phyloP scores from a whole-genome alignment of 2,797 vertebrate genomes.

The Gambelia wislizenii region DNA sequence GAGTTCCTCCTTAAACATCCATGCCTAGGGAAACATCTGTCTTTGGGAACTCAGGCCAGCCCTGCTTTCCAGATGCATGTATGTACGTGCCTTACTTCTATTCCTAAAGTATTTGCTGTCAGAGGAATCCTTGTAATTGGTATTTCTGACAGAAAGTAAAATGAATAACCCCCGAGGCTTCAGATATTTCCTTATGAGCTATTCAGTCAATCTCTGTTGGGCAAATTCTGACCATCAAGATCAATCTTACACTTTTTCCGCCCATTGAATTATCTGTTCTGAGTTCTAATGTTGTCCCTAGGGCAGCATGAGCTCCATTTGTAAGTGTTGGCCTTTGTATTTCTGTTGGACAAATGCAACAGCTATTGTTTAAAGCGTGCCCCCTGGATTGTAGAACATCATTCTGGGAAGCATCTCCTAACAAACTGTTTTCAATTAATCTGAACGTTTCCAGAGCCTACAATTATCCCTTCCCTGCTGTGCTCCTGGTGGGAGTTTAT shows the following conservation, averaged over 20 bases:
- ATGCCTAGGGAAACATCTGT: not conserved
- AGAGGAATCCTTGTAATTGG: not conserved
- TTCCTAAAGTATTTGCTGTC: not conserved
- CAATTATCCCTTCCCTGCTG: conserved; percentile 31
- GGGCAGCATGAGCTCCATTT: not conserved
- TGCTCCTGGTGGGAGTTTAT: conserved; percentile 38
- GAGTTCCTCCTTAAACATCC: not conserved
- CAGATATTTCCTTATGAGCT: not conserved
- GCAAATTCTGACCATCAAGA: not conserved
- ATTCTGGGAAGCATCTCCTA: conserved; percentile 58
- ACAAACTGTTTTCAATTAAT: conserved; percentile 67
- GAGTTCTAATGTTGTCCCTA: conserved; percentile 34
- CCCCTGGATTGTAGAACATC: conserved; percentile 59
- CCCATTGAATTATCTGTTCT: not conserved
- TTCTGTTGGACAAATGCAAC: conserved; percentile 43
- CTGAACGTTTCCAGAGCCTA: conserved; percentile 59
- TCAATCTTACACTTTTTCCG: not conserved
- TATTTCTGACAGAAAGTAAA: not conserved
- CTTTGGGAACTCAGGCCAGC: not conserved
- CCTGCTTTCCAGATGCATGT: not conserved
- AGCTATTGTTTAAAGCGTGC: conserved; percentile 54
- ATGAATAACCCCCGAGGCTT: not conserved
- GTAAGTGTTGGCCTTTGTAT: conserved; percentile 1
- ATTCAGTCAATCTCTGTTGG: not conserved
- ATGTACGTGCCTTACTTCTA: not conserved